phyloP scores from a whole-genome alignment of 2,113 vertebrate genomes.

The Lota lota region DNA sequence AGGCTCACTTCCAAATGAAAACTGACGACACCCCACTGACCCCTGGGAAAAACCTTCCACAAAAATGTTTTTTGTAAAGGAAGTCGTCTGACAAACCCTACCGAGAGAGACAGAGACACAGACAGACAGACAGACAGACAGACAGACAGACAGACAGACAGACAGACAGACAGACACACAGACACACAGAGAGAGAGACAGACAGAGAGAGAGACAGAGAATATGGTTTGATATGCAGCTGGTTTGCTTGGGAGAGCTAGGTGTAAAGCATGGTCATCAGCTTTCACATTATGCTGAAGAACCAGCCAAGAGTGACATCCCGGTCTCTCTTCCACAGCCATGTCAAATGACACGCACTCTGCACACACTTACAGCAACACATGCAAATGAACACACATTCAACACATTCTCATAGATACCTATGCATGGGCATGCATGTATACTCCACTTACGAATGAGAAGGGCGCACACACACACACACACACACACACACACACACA shows the following conservation, averaged over 20 bases:
- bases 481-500: background rate
- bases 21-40: too few relatives aligned
- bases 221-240: too few relatives aligned
- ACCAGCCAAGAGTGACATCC: conserved; percentile 23
- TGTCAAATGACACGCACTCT: conserved; percentile 5
- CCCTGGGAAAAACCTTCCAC: too few relatives aligned
- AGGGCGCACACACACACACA: background rate
- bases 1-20: too few relatives aligned
- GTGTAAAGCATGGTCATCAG: background rate
- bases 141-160: background rate
- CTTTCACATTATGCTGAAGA: conserved; percentile 8
- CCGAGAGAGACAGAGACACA: too few relatives aligned
- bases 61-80: too few relatives aligned
- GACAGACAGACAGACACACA: background rate
- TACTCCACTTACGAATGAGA: background rate
- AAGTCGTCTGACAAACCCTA: too few relatives aligned
- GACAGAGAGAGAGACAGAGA: background rate
- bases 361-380: background rate
- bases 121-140: background rate
- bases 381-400: conserved; percentile 3
- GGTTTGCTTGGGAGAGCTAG: too few relatives aligned
- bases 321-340: background rate
- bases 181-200: background rate
- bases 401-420: conserved; percentile 1
- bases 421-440: conserved; percentile 7